Conservation (phyloP, 1,140 invertebrate species). For the Lepidurus packardi region DNA sequence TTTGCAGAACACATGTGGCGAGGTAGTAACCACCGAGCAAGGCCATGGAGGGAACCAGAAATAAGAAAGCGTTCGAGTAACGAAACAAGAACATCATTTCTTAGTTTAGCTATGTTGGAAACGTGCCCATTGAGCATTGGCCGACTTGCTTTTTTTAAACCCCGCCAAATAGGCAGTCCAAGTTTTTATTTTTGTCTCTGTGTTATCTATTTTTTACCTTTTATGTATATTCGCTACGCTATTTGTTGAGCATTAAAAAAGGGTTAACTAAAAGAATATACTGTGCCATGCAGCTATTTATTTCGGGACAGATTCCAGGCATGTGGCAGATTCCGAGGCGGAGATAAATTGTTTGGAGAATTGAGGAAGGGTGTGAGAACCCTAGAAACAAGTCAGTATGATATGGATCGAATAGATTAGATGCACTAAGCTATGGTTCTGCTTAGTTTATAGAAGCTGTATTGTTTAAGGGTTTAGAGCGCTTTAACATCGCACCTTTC, state of each 20-base stretch:
- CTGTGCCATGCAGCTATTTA: background rate
- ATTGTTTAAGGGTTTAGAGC: background rate
- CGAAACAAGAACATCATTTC: background rate
- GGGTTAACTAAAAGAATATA: background rate
- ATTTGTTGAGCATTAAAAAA: background rate
- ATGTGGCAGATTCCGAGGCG: too few species aligned
- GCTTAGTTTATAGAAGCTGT: background rate
- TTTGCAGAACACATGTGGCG: too few species aligned
- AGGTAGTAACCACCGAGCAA: background rate
- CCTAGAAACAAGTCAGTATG: background rate
- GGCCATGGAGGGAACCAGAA: background rate
- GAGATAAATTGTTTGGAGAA: background rate
- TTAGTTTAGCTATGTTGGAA: slow-evolving; percentile 22
- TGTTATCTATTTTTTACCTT: background rate
- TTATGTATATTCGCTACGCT: background rate
- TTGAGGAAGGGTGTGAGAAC: background rate
- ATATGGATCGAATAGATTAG: background rate
- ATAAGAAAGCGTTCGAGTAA: background rate
- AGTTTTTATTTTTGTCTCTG: background rate
- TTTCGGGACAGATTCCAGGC: background rate
- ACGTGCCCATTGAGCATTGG: background rate
- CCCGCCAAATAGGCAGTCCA: background rate
- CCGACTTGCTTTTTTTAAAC: background rate
- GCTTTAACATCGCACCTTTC: background rate
- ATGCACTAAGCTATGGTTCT: background rate